These are phyloP conservation scores for Limnodromus scolopaceus DNA, from an alignment of 2,797 vertebrate genomes.

Conservation along the genomic window DNA sequence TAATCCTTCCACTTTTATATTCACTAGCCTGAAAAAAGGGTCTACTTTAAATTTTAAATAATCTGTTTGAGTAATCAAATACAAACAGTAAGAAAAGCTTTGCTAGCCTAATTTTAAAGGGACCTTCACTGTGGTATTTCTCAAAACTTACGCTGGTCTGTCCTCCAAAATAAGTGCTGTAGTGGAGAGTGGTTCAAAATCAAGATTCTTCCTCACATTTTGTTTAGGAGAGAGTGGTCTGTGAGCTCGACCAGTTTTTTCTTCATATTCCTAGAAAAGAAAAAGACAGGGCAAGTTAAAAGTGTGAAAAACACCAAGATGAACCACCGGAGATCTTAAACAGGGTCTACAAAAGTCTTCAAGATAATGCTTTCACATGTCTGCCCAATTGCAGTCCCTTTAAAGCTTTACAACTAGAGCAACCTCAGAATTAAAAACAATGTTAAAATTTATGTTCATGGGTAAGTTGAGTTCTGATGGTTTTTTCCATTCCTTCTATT, in stretches of 20 bases:
- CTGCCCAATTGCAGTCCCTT: not conserved
- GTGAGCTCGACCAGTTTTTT: conserved; percentile 85
- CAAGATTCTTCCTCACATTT: conserved; percentile 92
- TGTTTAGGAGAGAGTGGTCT: conserved; percentile 89
- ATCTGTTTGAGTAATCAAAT: not conserved
- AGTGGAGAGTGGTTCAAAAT: conserved; percentile 94
- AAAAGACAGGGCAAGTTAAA: not conserved
- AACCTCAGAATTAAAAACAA: not conserved
- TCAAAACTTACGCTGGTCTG: conserved; percentile 89
- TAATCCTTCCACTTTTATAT: not conserved
- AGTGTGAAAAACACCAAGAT: not conserved
- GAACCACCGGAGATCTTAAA: not conserved
- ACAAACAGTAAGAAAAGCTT: not conserved
- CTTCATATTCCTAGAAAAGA: conserved; percentile 92
- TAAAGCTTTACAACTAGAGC: not conserved
- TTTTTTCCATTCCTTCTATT: not conserved
- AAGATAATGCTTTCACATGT: not conserved
- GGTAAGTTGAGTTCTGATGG: not conserved
- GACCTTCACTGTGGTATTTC: not conserved
- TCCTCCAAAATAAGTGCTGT: conserved; percentile 95
- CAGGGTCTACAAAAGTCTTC: not conserved
- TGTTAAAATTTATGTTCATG: not conserved
- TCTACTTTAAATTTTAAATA: not conserved
- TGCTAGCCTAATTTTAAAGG: not conserved
- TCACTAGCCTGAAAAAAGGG: not conserved